Base-by-base conservation (phyloP, 2,797 vertebrate genomes). In the Danio tinwini region DNA sequence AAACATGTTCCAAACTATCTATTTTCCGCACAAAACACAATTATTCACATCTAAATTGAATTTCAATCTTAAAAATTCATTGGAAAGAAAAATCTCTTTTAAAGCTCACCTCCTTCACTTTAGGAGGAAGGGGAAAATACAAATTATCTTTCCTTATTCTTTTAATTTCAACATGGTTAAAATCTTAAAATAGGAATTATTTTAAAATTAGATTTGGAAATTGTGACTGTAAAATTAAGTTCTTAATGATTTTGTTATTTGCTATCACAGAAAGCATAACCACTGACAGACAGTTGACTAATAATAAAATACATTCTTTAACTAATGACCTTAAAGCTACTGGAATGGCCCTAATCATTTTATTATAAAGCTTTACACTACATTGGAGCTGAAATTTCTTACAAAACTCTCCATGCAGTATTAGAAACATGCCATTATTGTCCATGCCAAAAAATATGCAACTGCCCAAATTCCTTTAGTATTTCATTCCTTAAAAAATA, bases 401-500 rank as follows among this genome's bases (percentile, higher is more conserved):
- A 19, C 62, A 64, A 44, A 72, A 58, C 19, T 58, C 39, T 12
- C 16, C 16, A 16, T 59, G 17, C 13, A 21, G 6, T 14, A n/a
- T n/a, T n/a, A 73, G 21, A 17, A 56, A 1, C n/a, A 19, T 21
- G 42, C 21, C 49, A 56, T 59, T 49, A 21, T 55, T 39, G 70
- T 79, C 53, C 5, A n/a, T n/a, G n/a, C n/a, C n/a, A 40, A 19
- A 3, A 79, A 53, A 44, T 72, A 12, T 5, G 11, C 13, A 45
- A 67, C 29, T 17, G 81, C 42, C 62, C 58, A 82, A 11, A 78
- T 63, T 7, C 44, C 3, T 58, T 58, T 45, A 16, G 40, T 9
- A 12, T 58, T 65, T 58, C 68, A 83, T 49, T 79, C 16, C 47
- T 58, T 52, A 8, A 50, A 78, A 58, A 50, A 82, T 7, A 68